Evolutionary conservation across 2,888 invertebrate genomes (phyloP).

Genomic region (Erebia epiphron): DNA sequence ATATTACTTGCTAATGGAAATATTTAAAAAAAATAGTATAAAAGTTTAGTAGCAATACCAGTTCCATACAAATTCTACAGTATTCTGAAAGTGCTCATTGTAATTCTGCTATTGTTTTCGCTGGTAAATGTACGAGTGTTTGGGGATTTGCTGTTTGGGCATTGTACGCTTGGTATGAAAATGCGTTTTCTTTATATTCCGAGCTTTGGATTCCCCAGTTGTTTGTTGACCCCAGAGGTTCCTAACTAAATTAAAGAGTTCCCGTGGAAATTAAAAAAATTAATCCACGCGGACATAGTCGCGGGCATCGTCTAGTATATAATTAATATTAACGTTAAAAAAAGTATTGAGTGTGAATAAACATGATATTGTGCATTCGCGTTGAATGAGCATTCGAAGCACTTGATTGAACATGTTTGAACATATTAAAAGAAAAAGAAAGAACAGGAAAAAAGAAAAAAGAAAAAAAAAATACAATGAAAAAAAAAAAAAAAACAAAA

Average conservation of each 20-base stretch:
- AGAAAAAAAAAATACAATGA: too few species aligned
- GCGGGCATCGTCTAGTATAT: too few species aligned
- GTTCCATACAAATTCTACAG: constrained; percentile 2
- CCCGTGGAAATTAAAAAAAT: too few species aligned
- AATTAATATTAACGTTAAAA: too few species aligned
- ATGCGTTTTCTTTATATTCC: neutral
- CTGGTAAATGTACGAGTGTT: constrained; percentile 7
- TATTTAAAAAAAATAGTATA: constrained; percentile 12
- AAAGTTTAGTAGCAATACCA: neutral
- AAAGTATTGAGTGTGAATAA: too few species aligned
- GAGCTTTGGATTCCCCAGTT: neutral
- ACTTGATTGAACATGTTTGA: too few species aligned
- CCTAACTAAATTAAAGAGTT: neutral
- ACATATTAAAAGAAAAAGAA: too few species aligned
- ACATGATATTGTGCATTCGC: too few species aligned
- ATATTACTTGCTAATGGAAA: neutral
- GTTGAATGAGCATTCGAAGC: too few species aligned
- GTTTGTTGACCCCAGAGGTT: neutral
- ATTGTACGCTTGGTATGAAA: constrained; percentile 2
- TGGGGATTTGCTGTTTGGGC: constrained; percentile 8
- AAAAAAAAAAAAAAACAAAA: too few species aligned
- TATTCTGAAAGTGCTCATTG: constrained; percentile 17
- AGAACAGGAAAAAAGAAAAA: too few species aligned
- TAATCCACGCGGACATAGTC: too few species aligned
- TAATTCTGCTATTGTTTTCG: constrained; percentile 17